Evolutionary conservation across 2,113 vertebrate species (phyloP).

Genomic region (Ranitomeya variabilis): DNA sequence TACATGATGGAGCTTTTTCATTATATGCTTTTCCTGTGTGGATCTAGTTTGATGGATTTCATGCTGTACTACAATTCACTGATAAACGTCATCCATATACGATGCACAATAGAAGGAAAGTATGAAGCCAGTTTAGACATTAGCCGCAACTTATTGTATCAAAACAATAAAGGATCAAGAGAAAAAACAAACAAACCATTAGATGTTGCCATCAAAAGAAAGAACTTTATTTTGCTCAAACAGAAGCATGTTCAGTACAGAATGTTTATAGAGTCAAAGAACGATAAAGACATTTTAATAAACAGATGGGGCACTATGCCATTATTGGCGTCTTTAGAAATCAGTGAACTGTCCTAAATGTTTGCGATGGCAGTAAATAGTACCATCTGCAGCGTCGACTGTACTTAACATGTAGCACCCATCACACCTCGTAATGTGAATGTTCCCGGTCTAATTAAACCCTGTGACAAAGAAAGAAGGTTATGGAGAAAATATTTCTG

Average conservation of each 20-base stretch:
- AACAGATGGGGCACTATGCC: neutral
- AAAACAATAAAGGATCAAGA: neutral
- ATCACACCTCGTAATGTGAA: conserved; percentile 26
- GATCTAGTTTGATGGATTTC: neutral
- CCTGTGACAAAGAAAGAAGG: neutral
- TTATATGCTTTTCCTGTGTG: neutral
- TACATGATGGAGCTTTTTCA: neutral
- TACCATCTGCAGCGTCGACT: conserved; percentile 30
- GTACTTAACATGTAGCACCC: neutral
- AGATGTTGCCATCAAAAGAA: neutral
- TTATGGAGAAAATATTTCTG: neutral
- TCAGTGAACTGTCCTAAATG: neutral
- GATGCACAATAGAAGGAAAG: neutral
- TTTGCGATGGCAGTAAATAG: conserved; percentile 15
- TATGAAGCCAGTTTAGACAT: neutral
- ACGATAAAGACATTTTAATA: neutral
- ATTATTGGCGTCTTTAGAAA: neutral
- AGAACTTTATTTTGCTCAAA: neutral
- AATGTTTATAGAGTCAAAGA: neutral
- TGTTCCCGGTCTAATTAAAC: neutral
- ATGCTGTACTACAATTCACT: conserved; percentile 25
- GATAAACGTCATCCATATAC: neutral
- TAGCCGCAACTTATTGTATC: neutral
- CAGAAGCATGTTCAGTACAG: neutral
- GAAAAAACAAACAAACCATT: neutral